These are phyloP conservation scores for Fregetta grallaria DNA, from an alignment of 2,113 vertebrate genomes.

Conservation along the genomic window DNA sequence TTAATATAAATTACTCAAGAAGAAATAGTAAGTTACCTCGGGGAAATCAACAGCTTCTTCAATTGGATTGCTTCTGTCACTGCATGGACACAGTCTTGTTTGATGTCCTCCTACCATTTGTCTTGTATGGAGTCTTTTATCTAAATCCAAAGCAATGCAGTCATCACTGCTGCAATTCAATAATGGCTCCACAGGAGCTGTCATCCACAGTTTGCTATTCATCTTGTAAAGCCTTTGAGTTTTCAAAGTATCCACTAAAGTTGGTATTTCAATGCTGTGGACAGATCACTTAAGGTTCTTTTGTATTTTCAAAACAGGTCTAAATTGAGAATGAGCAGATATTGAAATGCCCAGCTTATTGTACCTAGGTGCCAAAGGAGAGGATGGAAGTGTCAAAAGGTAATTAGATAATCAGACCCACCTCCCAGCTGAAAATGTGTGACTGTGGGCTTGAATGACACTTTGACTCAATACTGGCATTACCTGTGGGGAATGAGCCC, in stretches of 20 bases:
- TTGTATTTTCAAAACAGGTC: slow-evolving; percentile 75
- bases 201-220: slow-evolving; percentile 95
- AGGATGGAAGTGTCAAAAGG: slow-evolving; percentile 52
- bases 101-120: slow-evolving; percentile 97
- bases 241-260: slow-evolving; percentile 80
- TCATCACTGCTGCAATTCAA: slow-evolving; percentile 94
- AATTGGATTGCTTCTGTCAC: slow-evolving; percentile 94
- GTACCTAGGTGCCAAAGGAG: slow-evolving; percentile 49
- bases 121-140: slow-evolving; percentile 97
- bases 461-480: not conserved
- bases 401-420: slow-evolving; percentile 49
- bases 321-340: slow-evolving; percentile 67
- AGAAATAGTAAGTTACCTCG: slow-evolving; percentile 88
- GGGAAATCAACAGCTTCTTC: slow-evolving; percentile 92
- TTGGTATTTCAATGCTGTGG: slow-evolving; percentile 77
- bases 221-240: slow-evolving; percentile 89
- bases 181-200: slow-evolving; percentile 94
- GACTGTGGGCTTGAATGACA: not conserved
- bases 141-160: slow-evolving; percentile 97
- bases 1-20: slow-evolving; percentile 88
- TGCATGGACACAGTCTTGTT: slow-evolving; percentile 93
- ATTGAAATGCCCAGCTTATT: slow-evolving; percentile 68
- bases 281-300: slow-evolving; percentile 77
- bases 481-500: slow-evolving; percentile 4
- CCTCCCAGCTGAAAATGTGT: not conserved